Evolutionary conservation across 1,140 invertebrate genomes (phyloP).

Genomic region (Pseudomyrmex gracilis): DNA sequence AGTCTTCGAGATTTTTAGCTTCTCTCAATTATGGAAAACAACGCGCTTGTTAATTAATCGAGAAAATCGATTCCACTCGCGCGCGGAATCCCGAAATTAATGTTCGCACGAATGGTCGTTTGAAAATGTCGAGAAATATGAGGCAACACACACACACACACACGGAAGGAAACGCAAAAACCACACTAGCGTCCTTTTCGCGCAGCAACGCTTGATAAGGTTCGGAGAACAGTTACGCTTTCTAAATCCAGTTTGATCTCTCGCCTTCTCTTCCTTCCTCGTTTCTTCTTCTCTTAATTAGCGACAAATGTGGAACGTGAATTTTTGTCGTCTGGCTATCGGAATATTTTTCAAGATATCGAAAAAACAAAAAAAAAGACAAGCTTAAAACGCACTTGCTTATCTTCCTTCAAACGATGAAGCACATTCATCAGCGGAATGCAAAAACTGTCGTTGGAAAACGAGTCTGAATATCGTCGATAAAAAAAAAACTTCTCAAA

Average conservation of each 20-base stretch:
- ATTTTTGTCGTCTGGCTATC: neutral
- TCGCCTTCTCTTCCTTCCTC: slow-evolving; percentile 15
- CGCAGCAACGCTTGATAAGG: slow-evolving; percentile 29
- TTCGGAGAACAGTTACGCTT: slow-evolving; percentile 73
- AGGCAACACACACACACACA: neutral
- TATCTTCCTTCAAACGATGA: too few species aligned
- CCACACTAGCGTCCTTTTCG: slow-evolving; percentile 35
- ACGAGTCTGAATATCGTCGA: too few species aligned
- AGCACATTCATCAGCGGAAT: too few species aligned
- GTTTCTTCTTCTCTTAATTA: slow-evolving; percentile 48
- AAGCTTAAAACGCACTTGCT: too few species aligned
- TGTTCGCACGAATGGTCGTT: slow-evolving; percentile 16
- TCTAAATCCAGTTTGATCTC: slow-evolving; percentile 66
- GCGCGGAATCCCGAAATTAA: neutral
- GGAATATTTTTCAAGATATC: neutral
- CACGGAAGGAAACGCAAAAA: neutral
- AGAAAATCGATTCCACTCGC: too few species aligned
- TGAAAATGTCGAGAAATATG: slow-evolving; percentile 51
- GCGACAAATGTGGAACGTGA: neutral
- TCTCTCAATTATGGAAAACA: too few species aligned
- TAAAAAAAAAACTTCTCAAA: neutral
- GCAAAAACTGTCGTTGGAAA: too few species aligned
- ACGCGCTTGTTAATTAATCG: too few species aligned
- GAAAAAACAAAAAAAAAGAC: neutral
- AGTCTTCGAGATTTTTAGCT: too few species aligned